A percentile compares a stretch with the other conserved stretches of the same genome.
Evolutionary conservation across 2,888 invertebrate species (phyloP).

Genomic region (Ennomos erosarius): DNA sequence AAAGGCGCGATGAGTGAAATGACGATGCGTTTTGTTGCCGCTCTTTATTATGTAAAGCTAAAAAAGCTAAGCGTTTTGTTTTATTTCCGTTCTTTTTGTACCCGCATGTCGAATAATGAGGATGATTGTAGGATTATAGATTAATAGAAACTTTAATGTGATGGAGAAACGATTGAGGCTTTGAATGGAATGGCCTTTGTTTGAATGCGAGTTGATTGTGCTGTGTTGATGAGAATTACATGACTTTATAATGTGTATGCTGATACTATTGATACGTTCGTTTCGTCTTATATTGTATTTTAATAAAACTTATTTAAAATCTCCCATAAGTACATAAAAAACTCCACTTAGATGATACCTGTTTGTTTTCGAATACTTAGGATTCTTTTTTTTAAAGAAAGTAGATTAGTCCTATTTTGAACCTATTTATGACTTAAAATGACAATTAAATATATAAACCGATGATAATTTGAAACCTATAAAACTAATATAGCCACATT

Average conservation of each 20-base stretch:
- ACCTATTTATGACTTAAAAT: too few species aligned
- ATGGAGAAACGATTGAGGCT: slow-evolving; percentile 27
- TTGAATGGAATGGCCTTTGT: slow-evolving; percentile 24
- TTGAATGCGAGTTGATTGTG: slow-evolving; percentile 15
- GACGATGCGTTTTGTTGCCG: slow-evolving; percentile 60
- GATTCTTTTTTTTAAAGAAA: too few species aligned
- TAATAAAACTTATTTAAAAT: too few species aligned
- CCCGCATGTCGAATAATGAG: slow-evolving; percentile 29
- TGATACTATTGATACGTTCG: too few species aligned
- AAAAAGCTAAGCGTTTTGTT: slow-evolving; percentile 41
- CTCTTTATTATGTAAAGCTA: slow-evolving; percentile 46
- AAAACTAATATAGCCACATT: background rate
- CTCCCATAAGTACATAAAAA: too few species aligned
- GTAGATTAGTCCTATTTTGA: too few species aligned
- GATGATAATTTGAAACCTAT: slow-evolving; percentile 8
- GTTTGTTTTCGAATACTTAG: too few species aligned
- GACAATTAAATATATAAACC: background rate
- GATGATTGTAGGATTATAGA: slow-evolving; percentile 33
- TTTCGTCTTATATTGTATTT: too few species aligned
- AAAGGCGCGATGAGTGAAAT: slow-evolving; percentile 58
- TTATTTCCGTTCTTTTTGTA: slow-evolving; percentile 26
- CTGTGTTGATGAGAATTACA: slow-evolving; percentile 17
- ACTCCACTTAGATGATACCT: too few species aligned
- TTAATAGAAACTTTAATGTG: slow-evolving; percentile 30
- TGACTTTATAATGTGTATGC: slow-evolving; percentile 5